Evolutionary conservation across 2,888 invertebrate species (phyloP).

Genomic region (Cantharis nigra): DNA sequence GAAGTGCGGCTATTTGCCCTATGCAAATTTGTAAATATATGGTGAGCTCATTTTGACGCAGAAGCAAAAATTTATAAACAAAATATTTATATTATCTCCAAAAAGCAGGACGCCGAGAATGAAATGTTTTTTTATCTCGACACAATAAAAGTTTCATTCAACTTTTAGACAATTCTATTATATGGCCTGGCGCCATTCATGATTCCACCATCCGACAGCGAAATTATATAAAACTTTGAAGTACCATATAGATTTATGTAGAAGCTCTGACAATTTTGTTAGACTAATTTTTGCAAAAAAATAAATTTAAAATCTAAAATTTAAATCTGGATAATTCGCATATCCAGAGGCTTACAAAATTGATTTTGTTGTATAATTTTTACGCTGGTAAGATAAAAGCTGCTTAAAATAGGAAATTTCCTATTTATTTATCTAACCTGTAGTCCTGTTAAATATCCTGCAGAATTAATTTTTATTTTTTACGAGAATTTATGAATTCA

Average conservation of each 20-base stretch:
- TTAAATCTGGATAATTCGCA: background rate
- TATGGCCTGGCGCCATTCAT: background rate
- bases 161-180: background rate
- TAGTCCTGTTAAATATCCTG: too few species aligned
- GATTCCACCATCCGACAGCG: background rate
- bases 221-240: background rate
- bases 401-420: too few species aligned
- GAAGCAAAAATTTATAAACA: background rate
- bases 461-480: background rate
- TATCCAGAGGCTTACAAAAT: background rate
- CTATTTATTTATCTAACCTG: too few species aligned
- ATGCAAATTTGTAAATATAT: background rate
- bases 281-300: background rate
- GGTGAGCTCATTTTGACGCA: background rate
- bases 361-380: background rate
- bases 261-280: background rate
- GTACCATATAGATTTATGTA: background rate
- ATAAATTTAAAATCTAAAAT: background rate
- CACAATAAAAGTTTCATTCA: background rate
- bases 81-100: background rate
- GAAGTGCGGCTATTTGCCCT: background rate
- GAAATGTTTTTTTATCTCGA: background rate
- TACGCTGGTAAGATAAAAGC: background rate
- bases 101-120: background rate
- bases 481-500: too few species aligned